phyloP scores from a whole-genome alignment of 1,140 invertebrate genomes.

The Temnothorax longispinosus region DNA sequence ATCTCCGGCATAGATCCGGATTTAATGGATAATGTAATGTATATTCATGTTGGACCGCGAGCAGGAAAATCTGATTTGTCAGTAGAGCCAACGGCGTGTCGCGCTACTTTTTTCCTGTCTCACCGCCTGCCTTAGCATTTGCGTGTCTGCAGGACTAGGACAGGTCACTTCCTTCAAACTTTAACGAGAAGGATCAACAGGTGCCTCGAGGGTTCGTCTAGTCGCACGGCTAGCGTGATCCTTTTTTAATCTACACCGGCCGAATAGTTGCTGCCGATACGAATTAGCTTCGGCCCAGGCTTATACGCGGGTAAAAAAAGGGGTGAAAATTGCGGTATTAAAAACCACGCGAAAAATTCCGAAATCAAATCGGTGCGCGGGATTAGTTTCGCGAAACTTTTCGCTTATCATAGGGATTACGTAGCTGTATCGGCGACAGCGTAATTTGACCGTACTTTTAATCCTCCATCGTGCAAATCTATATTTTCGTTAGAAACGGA shows the following conservation, averaged over 20 bases:
- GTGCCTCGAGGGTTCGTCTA: conserved; percentile 77
- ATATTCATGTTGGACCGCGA: not conserved
- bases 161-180: conserved; percentile 82
- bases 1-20: conserved; percentile 3
- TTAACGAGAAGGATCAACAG: conserved; percentile 83
- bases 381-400: conserved; percentile 41
- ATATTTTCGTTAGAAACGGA: conserved; percentile 11
- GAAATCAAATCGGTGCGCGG: not conserved
- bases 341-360: not conserved
- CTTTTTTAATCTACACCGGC: conserved; percentile 59
- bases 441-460: conserved; percentile 12
- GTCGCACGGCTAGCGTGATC: conserved; percentile 55
- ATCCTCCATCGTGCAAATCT: conserved; percentile 14
- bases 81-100: not conserved
- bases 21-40: conserved; percentile 20
- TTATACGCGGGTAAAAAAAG: conserved; percentile 9
- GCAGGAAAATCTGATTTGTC: conserved; percentile 43
- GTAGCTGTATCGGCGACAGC: not conserved
- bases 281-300: conserved; percentile 35
- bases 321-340: not conserved
- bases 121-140: conserved; percentile 33
- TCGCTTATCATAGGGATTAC: conserved; percentile 6
- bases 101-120: conserved; percentile 46
- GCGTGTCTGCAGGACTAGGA: conserved; percentile 75
- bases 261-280: conserved; percentile 17